Evolutionary conservation across 2,888 invertebrate genomes (phyloP), one percentile per base, ranked within the genome.

Genomic region (Hyalella azteca): DNA sequence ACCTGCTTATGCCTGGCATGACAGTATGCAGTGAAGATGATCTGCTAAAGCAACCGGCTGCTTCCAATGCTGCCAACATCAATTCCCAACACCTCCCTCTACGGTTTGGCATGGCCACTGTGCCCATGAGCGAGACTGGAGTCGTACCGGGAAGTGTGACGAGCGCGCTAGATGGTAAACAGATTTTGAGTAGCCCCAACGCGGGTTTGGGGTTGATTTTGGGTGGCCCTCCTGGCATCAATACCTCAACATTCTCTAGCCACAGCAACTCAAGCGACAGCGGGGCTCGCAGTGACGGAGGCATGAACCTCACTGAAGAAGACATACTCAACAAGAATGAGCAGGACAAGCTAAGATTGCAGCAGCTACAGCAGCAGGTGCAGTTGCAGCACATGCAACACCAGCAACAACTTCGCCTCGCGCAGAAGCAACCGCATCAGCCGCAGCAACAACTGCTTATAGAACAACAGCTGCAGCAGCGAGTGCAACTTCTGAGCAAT

Each of bases 1-100:
- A 82, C 54, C 79, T 84, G 13, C 81, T 78, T 39, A 78, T 82
- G 54, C 40, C 79, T 49, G 79, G 29, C 11, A 26, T 54, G 1
- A 22, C 54, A 26, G 3, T 54, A 22, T 26, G 26, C 26, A 26
- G 26, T 13, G 66, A 66, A 36, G 66, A 66, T 13, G 66, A 66
- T 36, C 5, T 13, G 7, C 29, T 29, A 54, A 54, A 54, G 54
- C 54, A 9, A 5, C 7, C 26, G 29, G 54, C 54, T 54, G 66
- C 29, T 19, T 22, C 36, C 4, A 29, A 66, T 22, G 36, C 36
- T 36, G 36, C 11, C 29, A 26, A 11, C 36, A 29, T 36, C 5
- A 66, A 66, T 22, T 36, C 66, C 36, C 36, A n/a, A 36, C 36
- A 41, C 3, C 73, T 39, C 7, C 45, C 1, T 26, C 75, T n/a